Base-by-base conservation (phyloP, 2,797 vertebrate genomes). In the Cuniculus paca region DNA sequence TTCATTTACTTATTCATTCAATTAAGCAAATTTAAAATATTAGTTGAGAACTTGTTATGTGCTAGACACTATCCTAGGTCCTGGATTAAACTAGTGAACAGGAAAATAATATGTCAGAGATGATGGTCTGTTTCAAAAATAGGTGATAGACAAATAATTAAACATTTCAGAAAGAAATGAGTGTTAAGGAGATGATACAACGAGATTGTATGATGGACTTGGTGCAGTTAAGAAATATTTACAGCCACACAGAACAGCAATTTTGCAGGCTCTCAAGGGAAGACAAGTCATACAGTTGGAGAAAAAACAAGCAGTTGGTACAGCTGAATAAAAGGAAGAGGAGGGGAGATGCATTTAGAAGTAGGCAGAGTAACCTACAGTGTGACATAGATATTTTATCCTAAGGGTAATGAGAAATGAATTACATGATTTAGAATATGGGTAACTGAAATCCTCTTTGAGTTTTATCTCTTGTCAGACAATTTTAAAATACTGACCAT, bases 21-120 rank as follows among this genome's bases (percentile, higher is more conserved):
- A 42, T 45, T 50, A 93, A 70, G 52, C 88, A 86, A 79, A 95
- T 68, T 93, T 90, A 52, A 83, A 94, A 88, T 74, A 72, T 84
- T 87, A 94, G 56, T 77, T 78, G 61, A 84, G 28, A 60, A 65
- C 19, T 93, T 65, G 42, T 2, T 36, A 26, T 31, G 9, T 86
- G 13, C 22, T 79, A 14, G 48, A 82, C 6, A n/a, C 42, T 83
- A 9, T 68, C 60, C 60, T n/a, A 74, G 24, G 11, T 68, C 48
- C 65, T 68, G 8, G 48, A 88, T 86, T 52, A 82, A 50, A 90
- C 50, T 83, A 61, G n/a, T 54, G 6, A 52, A 54, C 0, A 61
- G 85, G 36, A 7, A 45, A 16, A 42, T 28, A 34, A 83, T 22
- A 19, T 68, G 36, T 93, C 58, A 72, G 79, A 86, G n/a, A 34